Evolutionary conservation across 2,113 vertebrate species (phyloP).

Genomic region (Chlamydotis undulata): DNA sequence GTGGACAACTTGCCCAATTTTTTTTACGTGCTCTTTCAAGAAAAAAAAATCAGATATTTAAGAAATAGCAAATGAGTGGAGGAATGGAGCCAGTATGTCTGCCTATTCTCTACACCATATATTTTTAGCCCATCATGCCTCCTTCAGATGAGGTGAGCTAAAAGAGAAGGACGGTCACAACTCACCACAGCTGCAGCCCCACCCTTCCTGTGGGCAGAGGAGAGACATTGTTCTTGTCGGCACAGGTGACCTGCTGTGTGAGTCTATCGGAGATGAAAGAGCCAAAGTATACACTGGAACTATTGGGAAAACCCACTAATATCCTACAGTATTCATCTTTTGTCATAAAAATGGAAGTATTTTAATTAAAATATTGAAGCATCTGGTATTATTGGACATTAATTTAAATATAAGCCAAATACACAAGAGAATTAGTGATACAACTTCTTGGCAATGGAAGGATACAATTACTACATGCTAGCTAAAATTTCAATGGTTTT

Average conservation of each 20-base stretch:
- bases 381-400: neutral
- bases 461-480: neutral
- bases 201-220: neutral
- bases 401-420: neutral
- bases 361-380: slow-evolving; percentile 18
- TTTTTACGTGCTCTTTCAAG: neutral
- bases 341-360: neutral
- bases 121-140: neutral
- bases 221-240: neutral
- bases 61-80: neutral
- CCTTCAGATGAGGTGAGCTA: neutral
- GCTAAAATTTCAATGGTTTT: neutral
- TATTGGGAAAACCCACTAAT: neutral
- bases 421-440: neutral
- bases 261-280: neutral
- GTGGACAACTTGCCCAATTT: neutral
- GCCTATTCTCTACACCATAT: neutral
- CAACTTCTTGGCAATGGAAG: neutral
- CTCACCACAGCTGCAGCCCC: neutral
- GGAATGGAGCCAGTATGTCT: neutral
- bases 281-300: neutral
- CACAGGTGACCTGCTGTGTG: neutral
- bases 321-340: neutral
- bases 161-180: neutral
- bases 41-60: neutral